phyloP scores from a whole-genome alignment of 2,113 vertebrate species.

The Pantherophis guttatus region DNA sequence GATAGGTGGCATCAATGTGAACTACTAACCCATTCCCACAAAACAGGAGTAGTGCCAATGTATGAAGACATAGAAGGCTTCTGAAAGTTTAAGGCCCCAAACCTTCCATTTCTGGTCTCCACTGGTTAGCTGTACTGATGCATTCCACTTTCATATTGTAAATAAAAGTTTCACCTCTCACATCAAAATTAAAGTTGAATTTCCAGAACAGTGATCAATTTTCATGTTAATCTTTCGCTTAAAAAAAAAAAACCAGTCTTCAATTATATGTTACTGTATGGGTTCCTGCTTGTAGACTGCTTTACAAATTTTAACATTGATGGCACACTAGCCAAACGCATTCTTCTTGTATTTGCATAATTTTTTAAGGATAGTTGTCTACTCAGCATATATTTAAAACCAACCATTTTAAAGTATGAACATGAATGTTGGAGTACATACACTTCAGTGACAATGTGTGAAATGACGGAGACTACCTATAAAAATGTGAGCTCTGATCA shows the following conservation, averaged over 20 bases:
- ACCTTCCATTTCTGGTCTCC: background rate
- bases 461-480: background rate
- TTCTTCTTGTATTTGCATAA: background rate
- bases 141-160: background rate
- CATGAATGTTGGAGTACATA: background rate
- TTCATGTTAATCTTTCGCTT: background rate
- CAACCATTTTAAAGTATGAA: background rate
- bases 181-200: background rate
- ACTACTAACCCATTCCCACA: background rate
- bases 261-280: background rate
- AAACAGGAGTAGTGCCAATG: background rate
- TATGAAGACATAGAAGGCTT: background rate
- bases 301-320: background rate
- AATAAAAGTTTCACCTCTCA: background rate
- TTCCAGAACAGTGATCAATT: background rate
- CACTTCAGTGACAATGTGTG: background rate
- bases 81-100: background rate
- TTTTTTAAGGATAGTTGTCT: background rate
- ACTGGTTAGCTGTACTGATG: background rate
- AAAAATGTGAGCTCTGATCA: background rate
- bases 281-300: background rate
- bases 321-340: background rate
- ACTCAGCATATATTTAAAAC: background rate
- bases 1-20: background rate
- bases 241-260: background rate